Evolutionary conservation across 2,888 invertebrate species (phyloP).

Genomic region (Athrips mouffetella): DNA sequence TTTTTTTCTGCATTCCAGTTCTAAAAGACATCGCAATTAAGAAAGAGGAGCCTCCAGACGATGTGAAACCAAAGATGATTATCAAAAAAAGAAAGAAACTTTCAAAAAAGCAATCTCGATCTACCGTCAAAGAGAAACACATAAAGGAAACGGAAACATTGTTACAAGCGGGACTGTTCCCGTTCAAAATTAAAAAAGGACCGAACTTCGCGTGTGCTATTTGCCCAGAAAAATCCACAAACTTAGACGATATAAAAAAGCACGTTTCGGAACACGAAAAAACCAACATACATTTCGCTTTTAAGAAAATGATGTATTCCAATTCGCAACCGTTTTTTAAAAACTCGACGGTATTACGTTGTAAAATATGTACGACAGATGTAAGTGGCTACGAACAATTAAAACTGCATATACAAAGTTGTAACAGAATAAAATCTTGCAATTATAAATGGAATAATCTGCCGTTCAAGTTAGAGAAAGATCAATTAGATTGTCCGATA

Average conservation of each 20-base stretch:
- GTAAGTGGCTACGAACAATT: slow-evolving; percentile 47
- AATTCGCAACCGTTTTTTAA: slow-evolving; percentile 57
- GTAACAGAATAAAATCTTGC: slow-evolving; percentile 39
- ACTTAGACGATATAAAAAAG: slow-evolving; percentile 48
- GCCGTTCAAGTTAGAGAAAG: slow-evolving; percentile 67
- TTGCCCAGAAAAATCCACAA: slow-evolving; percentile 49
- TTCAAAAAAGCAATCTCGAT: slow-evolving; percentile 32
- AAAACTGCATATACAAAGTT: slow-evolving; percentile 50
- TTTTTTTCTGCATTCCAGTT: slow-evolving; percentile 34
- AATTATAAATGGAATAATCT: slow-evolving; percentile 49
- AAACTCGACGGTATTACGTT: slow-evolving; percentile 36
- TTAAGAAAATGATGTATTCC: slow-evolving; percentile 59
- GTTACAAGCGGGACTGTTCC: slow-evolving; percentile 54
- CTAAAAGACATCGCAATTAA: slow-evolving; percentile 45
- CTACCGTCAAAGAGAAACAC: slow-evolving; percentile 41
- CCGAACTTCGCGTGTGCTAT: slow-evolving; percentile 48
- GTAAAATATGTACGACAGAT: slow-evolving; percentile 59
- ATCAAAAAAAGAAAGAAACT: slow-evolving; percentile 33
- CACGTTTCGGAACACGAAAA: slow-evolving; percentile 53
- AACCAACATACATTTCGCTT: slow-evolving; percentile 49
- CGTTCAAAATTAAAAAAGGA: slow-evolving; percentile 60
- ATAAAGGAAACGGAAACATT: slow-evolving; percentile 48
- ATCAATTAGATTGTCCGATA: slow-evolving; percentile 64
- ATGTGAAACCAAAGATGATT: slow-evolving; percentile 32
- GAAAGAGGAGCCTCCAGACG: slow-evolving; percentile 33